Evolutionary conservation across 2,888 invertebrate genomes (phyloP).

Genomic region (Apocheima hispidaria): DNA sequence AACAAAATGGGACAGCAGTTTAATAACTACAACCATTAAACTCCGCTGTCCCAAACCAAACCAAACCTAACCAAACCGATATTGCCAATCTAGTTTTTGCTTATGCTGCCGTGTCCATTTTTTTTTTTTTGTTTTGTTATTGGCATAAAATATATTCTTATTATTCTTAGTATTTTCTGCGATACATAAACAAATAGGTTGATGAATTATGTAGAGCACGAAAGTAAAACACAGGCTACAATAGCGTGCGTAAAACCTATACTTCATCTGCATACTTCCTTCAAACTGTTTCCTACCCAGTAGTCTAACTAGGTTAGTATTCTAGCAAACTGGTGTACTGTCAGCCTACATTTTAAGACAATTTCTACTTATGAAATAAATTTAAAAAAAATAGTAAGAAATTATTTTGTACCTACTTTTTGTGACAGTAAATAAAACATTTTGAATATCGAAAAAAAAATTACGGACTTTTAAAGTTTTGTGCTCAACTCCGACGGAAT

Average conservation of each 20-base stretch:
- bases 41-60: too few relatives aligned
- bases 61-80: too few relatives aligned
- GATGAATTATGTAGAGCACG: conserved; percentile 21
- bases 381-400: background rate
- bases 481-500: too few relatives aligned
- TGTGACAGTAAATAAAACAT: too few relatives aligned
- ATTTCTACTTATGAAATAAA: background rate
- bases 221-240: conserved; percentile 11
- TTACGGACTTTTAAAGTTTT: too few relatives aligned
- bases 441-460: too few relatives aligned
- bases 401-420: too few relatives aligned
- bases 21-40: too few relatives aligned
- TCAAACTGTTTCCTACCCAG: conserved; percentile 27
- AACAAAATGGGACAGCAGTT: background rate
- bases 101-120: too few relatives aligned
- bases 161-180: background rate
- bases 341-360: conserved; percentile 8
- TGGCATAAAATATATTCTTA: too few relatives aligned
- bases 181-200: conserved; percentile 4
- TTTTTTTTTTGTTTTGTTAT: too few relatives aligned
- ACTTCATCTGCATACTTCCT: conserved; percentile 34
- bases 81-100: too few relatives aligned
- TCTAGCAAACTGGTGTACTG: conserved; percentile 2
- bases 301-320: conserved; percentile 12
- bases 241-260: conserved; percentile 32